Evolutionary conservation across 2,113 vertebrate genomes (phyloP).

Genomic region (Gasterosteus nipponicus): DNA sequence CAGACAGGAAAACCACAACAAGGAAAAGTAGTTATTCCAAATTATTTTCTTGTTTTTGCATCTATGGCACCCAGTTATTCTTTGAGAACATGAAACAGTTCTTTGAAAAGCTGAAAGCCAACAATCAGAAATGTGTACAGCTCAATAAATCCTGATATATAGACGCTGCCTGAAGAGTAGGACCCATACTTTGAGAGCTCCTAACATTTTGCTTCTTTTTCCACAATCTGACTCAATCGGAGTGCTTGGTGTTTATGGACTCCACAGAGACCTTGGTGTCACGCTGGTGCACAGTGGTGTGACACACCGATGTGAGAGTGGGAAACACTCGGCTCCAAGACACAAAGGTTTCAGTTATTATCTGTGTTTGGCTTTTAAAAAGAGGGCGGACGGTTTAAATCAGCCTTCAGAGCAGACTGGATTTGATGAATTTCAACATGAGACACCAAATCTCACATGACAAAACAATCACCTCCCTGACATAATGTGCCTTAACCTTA

Average conservation of each 20-base stretch:
- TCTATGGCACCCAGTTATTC: background rate
- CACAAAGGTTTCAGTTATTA: slow-evolving; percentile 7
- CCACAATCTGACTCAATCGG: slow-evolving; percentile 10
- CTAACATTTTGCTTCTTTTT: background rate
- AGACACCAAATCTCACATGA: background rate
- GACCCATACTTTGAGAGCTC: background rate
- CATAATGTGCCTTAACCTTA: background rate
- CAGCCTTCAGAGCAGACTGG: background rate
- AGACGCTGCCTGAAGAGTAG: background rate
- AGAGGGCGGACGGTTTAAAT: background rate
- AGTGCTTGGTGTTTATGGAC: slow-evolving; percentile 12
- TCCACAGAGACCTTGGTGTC: slow-evolving; percentile 14
- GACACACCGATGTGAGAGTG: slow-evolving; percentile 14
- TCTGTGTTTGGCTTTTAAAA: slow-evolving; percentile 2
- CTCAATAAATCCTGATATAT: background rate
- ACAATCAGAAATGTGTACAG: background rate
- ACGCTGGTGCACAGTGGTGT: background rate
- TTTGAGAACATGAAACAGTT: background rate
- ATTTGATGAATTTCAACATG: background rate
- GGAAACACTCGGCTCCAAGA: background rate
- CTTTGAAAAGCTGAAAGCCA: background rate
- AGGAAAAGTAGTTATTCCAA: background rate
- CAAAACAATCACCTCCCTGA: background rate
- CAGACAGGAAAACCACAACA: background rate
- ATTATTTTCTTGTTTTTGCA: background rate